Evolutionary conservation across 1,140 invertebrate species (phyloP).

Genomic region (Eupristina koningsbergeri): DNA sequence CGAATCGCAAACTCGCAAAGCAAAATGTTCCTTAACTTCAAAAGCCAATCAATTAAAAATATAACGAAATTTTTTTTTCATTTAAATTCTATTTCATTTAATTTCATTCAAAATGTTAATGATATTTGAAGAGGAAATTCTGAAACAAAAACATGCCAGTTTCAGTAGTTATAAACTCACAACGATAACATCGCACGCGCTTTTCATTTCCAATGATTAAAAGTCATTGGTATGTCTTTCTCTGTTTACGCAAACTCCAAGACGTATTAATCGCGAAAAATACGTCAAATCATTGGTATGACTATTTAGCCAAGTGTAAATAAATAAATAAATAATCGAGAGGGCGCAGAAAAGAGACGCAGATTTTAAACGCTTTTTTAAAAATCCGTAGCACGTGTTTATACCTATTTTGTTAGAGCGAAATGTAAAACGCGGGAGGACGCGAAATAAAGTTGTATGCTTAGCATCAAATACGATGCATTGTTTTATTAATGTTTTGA

Average conservation of each 20-base stretch:
- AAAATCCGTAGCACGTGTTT: not conserved
- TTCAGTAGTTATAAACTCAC: not conserved
- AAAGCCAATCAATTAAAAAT: not conserved
- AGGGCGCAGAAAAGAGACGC: constrained; percentile 6
- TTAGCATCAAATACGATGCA: not conserved
- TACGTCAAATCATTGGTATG: not conserved
- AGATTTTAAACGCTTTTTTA: not conserved
- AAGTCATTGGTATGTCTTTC: not conserved
- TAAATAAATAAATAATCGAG: not conserved
- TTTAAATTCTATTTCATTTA: not conserved
- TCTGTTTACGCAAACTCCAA: not conserved
- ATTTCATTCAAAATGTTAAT: not conserved
- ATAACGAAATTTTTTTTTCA: not conserved
- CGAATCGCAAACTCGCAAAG: not conserved
- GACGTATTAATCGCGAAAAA: not conserved
- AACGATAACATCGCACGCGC: not conserved
- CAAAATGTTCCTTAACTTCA: not conserved
- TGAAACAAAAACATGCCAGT: constrained; percentile 15
- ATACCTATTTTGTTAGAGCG: too few relatives aligned
- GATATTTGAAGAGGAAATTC: constrained; percentile 23
- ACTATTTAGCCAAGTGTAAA: constrained; percentile 19
- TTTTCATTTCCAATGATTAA: not conserved
- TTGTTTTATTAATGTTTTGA: constrained; percentile 23
- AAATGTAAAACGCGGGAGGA: constrained; percentile 30
- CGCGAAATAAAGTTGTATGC: constrained; percentile 12